Base-by-base conservation (phyloP, 2,888 invertebrate genomes). In the Pyrrhia umbra region DNA sequence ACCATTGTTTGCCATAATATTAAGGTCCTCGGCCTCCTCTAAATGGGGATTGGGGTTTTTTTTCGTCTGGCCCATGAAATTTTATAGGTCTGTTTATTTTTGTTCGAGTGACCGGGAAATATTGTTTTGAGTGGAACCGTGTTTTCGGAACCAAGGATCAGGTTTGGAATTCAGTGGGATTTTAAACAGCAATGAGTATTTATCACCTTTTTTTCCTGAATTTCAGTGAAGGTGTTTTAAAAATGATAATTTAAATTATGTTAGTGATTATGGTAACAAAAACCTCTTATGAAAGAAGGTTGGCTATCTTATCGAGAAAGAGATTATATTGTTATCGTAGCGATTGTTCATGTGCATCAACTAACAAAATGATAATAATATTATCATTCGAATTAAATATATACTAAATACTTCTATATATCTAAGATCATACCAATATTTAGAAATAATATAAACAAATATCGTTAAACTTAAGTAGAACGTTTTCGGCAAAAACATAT, bases 1-100 rank as follows among this genome's bases (percentile, higher is more conserved):
- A 77, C 74, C 68, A 77, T 61, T 73, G 77, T 77, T 60, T 66
- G 57, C 66, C 45, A 64, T 74, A 55, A 67, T 77, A 77, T 77
- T 77, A 74, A 74, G 73, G 77, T 73, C 57, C 49, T 47, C 77
- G 77, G 58, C 46, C 69, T 74, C 60, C 34, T 58, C 30, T 42
- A 54, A 75, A 64, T 56, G 51, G 56, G 64, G 58, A 65, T 52
- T 64, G 75, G 39, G 75, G 43, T 49, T 74, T 77, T 63, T n/a
- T 77, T 74, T 69, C 56, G 55, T 62, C 51, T 40, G 47, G 39
- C 46, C 69, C 61, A 77, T 74, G 60, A 75, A 74, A 77, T 75
- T 75, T 74, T 75, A 77, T 65, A 40, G 63, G 20, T 43, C 46
- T 75, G 69, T 75, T 75, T 75, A 57, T 68, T 59, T 68, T 50